Conservation (phyloP, 2,113 vertebrate genomes). For the Vimba vimba region DNA sequence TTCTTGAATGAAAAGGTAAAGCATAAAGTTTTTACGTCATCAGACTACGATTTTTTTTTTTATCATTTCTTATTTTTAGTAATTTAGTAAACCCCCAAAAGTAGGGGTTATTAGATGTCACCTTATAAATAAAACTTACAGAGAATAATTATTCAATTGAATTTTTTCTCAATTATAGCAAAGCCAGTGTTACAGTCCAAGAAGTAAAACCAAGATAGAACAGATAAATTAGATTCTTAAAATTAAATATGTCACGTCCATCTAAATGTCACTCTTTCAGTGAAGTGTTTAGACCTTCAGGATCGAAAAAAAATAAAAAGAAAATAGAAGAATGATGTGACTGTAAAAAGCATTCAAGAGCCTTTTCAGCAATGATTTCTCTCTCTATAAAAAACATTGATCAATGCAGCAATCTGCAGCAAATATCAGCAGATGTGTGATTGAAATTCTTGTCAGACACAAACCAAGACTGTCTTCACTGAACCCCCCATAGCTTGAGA, state of each 20-base stretch:
- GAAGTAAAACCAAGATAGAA: too few species aligned
- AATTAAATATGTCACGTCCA: not conserved
- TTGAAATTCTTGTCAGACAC: constrained; percentile 44
- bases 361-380: not conserved
- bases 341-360: not conserved
- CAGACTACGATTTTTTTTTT: too few species aligned
- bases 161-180: too few species aligned
- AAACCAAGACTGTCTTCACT: constrained; percentile 17
- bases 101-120: too few species aligned
- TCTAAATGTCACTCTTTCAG: not conserved
- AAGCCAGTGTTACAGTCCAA: too few species aligned
- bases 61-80: too few species aligned
- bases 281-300: not conserved
- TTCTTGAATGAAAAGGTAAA: too few species aligned
- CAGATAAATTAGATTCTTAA: not conserved
- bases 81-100: too few species aligned
- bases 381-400: not conserved
- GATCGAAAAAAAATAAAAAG: not conserved
- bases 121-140: too few species aligned
- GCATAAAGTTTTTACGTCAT: too few species aligned
- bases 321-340: not conserved
- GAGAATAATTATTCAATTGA: too few species aligned
- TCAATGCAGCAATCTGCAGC: constrained; percentile 32
- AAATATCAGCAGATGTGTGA: constrained; percentile 25
- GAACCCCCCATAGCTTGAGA: constrained; percentile 20